phyloP scores from a whole-genome alignment of 2,113 vertebrate species.

The Gymnorhina tibicen region DNA sequence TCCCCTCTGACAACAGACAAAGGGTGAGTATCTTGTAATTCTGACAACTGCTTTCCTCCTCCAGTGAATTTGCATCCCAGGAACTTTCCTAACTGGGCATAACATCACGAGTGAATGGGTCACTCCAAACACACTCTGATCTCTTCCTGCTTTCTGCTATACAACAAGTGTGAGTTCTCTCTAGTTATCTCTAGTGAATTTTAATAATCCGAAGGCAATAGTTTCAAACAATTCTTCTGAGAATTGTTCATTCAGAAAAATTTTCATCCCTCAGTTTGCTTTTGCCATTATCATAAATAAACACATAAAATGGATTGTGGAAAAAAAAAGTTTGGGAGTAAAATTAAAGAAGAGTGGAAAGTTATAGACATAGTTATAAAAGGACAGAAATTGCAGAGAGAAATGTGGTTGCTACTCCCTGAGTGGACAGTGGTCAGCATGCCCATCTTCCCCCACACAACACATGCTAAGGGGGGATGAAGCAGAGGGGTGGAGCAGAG shows the following conservation, averaged over 20 bases:
- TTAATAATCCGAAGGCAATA: neutral
- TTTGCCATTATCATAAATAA: neutral
- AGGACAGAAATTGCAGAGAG: neutral
- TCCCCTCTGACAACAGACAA: neutral
- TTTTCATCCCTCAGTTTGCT: rapidly evolving
- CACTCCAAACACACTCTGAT: neutral
- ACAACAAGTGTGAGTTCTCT: neutral
- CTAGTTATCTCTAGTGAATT: neutral
- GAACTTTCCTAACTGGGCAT: neutral
- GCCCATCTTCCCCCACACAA: neutral
- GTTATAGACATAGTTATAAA: neutral
- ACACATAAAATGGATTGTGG: neutral
- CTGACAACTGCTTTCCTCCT: neutral
- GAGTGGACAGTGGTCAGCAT: neutral
- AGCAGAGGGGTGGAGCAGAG: too few species aligned
- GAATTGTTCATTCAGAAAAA: neutral
- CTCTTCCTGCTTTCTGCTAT: neutral
- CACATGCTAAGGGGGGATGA: rapidly evolving
- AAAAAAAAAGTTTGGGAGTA: rapidly evolving
- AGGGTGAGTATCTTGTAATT: neutral
- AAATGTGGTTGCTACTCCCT: neutral
- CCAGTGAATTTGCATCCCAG: neutral
- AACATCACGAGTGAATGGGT: neutral
- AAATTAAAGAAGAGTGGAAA: neutral
- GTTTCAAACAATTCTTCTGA: neutral